Conservation (phyloP, 2,888 invertebrate species). For the Drosophila differens region DNA sequence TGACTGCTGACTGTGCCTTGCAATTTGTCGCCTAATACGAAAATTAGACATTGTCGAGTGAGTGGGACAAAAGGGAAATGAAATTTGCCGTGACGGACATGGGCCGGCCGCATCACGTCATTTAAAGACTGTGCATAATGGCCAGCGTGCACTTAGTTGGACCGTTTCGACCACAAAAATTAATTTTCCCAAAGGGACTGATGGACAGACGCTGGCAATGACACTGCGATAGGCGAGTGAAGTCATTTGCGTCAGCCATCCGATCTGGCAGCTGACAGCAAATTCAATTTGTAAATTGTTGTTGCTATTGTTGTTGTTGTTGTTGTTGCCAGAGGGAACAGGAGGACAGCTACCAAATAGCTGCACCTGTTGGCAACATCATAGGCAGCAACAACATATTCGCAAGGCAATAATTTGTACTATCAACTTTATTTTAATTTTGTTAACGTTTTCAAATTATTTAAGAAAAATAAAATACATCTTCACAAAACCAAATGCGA, state of each 20-base stretch:
- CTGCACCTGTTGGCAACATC: conserved; percentile 74
- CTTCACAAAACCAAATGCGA: too few relatives aligned
- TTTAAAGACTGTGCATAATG: conserved; percentile 46
- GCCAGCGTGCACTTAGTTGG: conserved; percentile 59
- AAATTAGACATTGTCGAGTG: conserved; percentile 58
- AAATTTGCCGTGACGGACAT: conserved; percentile 38
- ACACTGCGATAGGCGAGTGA: conserved; percentile 36
- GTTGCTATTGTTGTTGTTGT: conserved; percentile 41
- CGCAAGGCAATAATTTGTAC: conserved; percentile 20
- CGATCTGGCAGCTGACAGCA: conserved; percentile 75
- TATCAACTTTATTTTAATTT: conserved; percentile 12
- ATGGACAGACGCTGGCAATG: conserved; percentile 31
- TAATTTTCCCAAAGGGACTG: conserved; percentile 49
- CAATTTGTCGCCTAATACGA: conserved; percentile 54
- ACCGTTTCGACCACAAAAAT: conserved; percentile 65
- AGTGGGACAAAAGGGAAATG: conserved; percentile 46
- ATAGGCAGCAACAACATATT: conserved; percentile 20
- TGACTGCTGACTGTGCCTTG: conserved; percentile 31
- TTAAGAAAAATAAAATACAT: too few relatives aligned
- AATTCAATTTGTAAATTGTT: conserved; percentile 73
- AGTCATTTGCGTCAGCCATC: conserved; percentile 79
- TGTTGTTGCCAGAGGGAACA: conserved; percentile 10
- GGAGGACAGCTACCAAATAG: conserved; percentile 52
- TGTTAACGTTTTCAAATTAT: too few relatives aligned
- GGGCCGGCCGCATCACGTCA: conserved; percentile 46